Evolutionary conservation across 2,113 vertebrate genomes (phyloP), one percentile per base, ranked within the genome.

Genomic region (Cyanocitta stelleri): DNA sequence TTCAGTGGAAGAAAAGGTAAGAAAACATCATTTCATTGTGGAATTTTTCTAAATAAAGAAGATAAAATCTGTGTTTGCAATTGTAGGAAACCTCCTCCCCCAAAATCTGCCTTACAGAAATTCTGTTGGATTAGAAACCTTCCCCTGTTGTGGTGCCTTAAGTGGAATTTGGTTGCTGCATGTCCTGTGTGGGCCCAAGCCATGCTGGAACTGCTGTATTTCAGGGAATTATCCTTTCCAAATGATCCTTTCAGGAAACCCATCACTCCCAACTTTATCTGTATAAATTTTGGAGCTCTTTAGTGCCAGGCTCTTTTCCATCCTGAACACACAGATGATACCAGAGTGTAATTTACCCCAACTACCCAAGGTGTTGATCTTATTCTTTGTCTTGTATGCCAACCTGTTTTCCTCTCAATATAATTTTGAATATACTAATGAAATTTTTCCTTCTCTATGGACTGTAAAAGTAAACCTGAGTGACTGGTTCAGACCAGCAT

Each of bases 1-100:
- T 95, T 98, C 98, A 22, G 98, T 98, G 72, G 97, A 99, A 92
- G 98, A 99, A 93, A 99, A 99, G 98, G 99, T 99, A 90, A 33
- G 95, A 24, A 55, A 63, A 30, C 6, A 29, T 27, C 13, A 4
- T 44, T 12, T 8, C 4, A 10, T 20, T 9, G 10, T 58, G 24
- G 32, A 19, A 0, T 13, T 72, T 62, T 63, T 37, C 55, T 59
- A 44, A 87, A 56, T 48, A 51, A 80, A 61, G 10, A 49, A 8
- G 19, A 9, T 14, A 19, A 54, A 58, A 35, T 2, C 15, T 13
- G 2, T 27, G 15, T 37, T 49, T 58, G 30, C 7, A 59, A 5
- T 5, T 83, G 24, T 8, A 69, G 37, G 12, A 85, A 82, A 44
- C n/a, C 30, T 46, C 29, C 30, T 55, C 12, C 29, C 24, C 16